These are phyloP conservation scores for Adela reaumurella DNA, from an alignment of 2,888 invertebrate genomes.

Conservation along the genomic window DNA sequence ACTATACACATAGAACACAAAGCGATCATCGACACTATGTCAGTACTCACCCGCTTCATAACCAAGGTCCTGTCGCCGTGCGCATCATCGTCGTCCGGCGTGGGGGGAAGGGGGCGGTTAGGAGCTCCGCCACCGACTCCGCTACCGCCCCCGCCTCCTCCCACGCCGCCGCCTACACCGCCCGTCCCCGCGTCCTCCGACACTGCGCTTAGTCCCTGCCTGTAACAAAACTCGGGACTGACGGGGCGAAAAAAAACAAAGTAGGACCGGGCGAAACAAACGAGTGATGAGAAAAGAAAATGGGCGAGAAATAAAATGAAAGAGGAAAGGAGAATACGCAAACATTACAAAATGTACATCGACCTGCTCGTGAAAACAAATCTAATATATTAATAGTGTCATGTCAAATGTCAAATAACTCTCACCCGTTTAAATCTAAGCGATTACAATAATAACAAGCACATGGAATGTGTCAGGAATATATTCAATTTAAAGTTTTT, in stretches of 20 bases:
- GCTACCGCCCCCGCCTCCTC: constrained; percentile 22
- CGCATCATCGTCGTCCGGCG: constrained; percentile 87
- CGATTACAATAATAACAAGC: too few species aligned
- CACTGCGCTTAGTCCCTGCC: constrained; percentile 65
- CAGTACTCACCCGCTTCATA: constrained; percentile 79
- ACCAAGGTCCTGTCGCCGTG: constrained; percentile 84
- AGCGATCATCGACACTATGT: too few species aligned
- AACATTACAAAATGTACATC: not conserved
- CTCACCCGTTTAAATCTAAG: too few species aligned
- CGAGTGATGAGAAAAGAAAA: constrained; percentile 4
- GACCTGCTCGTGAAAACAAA: too few species aligned
- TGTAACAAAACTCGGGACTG: constrained; percentile 82
- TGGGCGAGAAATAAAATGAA: constrained; percentile 8
- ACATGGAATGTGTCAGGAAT: too few species aligned
- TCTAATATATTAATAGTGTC: too few species aligned
- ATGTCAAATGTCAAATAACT: too few species aligned
- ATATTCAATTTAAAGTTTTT: too few species aligned
- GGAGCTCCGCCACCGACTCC: constrained; percentile 69
- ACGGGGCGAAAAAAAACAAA: constrained; percentile 38
- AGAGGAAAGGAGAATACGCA: constrained; percentile 2
- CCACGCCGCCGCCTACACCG: constrained; percentile 25
- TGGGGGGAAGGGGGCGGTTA: constrained; percentile 90
- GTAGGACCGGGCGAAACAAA: constrained; percentile 7
- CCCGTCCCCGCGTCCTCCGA: constrained; percentile 47
- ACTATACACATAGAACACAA: too few species aligned